A percentile compares a stretch with the other conserved stretches of the same genome.
These are phyloP conservation scores for Megalops atlanticus DNA, from an alignment of 2,113 vertebrate species.

Conservation along the genomic window DNA sequence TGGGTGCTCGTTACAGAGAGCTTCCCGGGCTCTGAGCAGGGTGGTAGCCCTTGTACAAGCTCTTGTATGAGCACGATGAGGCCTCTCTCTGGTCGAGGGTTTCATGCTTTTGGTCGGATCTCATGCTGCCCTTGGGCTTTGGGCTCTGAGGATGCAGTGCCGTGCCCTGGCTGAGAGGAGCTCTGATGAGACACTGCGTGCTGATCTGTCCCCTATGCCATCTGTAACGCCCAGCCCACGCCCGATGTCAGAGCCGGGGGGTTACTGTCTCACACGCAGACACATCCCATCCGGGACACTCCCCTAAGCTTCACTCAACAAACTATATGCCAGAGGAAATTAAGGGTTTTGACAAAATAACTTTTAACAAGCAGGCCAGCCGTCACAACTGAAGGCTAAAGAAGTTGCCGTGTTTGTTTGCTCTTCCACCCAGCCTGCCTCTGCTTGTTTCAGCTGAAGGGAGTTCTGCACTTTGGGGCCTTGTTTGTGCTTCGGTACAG, in stretches of 20 bases:
- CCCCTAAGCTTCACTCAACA: not conserved
- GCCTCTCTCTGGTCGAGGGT: conserved; percentile 26
- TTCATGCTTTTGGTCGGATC: conserved; percentile 20
- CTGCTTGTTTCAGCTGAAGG: too few relatives aligned
- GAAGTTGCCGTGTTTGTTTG: too few relatives aligned
- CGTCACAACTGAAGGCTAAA: too few relatives aligned
- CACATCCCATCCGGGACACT: not conserved
- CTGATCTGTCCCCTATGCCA: not conserved
- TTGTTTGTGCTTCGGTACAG: too few relatives aligned
- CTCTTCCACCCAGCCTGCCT: too few relatives aligned
- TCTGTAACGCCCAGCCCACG: not conserved
- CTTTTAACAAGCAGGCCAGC: too few relatives aligned
- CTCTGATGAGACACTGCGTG: conserved; percentile 2
- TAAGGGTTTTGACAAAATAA: too few relatives aligned
- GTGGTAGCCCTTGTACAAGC: too few relatives aligned
- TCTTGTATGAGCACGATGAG: too few relatives aligned
- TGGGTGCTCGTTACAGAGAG: not conserved
- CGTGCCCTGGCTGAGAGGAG: conserved; percentile 21
- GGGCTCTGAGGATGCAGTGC: not conserved
- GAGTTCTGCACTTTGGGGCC: too few relatives aligned
- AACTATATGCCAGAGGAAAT: not conserved
- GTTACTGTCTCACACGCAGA: not conserved
- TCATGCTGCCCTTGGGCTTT: not conserved
- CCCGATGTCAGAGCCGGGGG: not conserved
- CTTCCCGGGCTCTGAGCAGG: not conserved